Evolutionary conservation across 2,888 invertebrate genomes (phyloP).

Genomic region (Patella caerulea): DNA sequence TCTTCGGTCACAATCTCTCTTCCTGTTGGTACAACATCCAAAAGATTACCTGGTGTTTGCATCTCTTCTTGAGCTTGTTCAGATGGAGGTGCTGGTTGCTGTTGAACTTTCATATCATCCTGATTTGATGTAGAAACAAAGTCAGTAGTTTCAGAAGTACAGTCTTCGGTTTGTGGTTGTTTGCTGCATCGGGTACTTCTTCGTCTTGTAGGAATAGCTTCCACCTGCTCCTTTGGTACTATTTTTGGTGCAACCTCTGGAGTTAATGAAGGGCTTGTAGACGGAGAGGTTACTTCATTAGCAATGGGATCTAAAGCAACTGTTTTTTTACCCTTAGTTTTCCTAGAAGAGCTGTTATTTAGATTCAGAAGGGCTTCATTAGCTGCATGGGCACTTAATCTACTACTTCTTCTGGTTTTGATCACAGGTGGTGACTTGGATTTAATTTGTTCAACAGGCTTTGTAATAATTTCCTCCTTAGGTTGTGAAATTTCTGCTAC

Average conservation of each 20-base stretch:
- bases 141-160: too few relatives aligned
- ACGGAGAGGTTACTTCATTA: background rate
- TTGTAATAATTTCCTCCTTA: too few relatives aligned
- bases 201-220: background rate
- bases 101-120: background rate
- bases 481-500: too few relatives aligned
- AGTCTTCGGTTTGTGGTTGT: too few relatives aligned
- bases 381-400: background rate
- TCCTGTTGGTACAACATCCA: background rate
- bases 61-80: background rate
- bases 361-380: background rate
- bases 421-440: background rate
- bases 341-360: background rate
- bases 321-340: background rate
- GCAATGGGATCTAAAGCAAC: background rate
- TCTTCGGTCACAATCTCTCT: conserved; percentile 23
- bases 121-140: too few relatives aligned
- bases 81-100: background rate
- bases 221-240: background rate
- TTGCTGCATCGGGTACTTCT: background rate
- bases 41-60: background rate
- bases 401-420: conserved; percentile 2
- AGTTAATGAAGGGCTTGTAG: background rate
- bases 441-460: too few relatives aligned
- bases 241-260: background rate